phyloP scores from a whole-genome alignment of 2,797 vertebrate genomes.

The Gobionotothen gibberifrons region DNA sequence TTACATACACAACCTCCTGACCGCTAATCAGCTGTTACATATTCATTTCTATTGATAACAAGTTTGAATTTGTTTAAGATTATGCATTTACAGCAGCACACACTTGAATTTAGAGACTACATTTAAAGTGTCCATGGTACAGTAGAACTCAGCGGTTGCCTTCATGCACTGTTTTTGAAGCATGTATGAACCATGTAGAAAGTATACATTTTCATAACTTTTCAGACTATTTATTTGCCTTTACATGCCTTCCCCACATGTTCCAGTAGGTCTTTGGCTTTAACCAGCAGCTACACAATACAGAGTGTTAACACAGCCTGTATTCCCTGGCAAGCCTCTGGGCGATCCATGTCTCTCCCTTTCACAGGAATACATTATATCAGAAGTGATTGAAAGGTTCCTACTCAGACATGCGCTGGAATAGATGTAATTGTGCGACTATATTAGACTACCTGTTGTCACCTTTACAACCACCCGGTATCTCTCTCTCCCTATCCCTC shows the following conservation, averaged over 20 bases:
- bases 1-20: conserved; percentile 58
- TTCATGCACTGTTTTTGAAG: conserved; percentile 18
- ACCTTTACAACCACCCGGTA: conserved; percentile 51
- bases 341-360: conserved; percentile 58
- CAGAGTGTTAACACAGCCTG: conserved; percentile 36
- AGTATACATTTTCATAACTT: conserved; percentile 31
- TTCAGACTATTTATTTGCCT: conserved; percentile 48
- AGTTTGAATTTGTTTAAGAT: conserved; percentile 55
- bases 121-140: conserved; percentile 41
- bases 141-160: conserved; percentile 26
- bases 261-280: conserved; percentile 39
- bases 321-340: conserved; percentile 54
- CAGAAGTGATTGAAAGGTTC: conserved; percentile 70
- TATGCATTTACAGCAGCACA: conserved; percentile 28
- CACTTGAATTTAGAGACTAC: conserved; percentile 14
- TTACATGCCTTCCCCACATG: conserved; percentile 36
- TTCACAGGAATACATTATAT: conserved; percentile 69
- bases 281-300: conserved; percentile 51
- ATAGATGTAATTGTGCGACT: conserved; percentile 69
- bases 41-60: conserved; percentile 72
- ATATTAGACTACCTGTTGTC: conserved; percentile 75
- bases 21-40: conserved; percentile 71
- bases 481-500: conserved; percentile 49
- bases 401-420: conserved; percentile 59
- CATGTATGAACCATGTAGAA: conserved; percentile 23